Evolutionary conservation across 2,888 invertebrate species (phyloP).

Genomic region (Esperia sulphurella): DNA sequence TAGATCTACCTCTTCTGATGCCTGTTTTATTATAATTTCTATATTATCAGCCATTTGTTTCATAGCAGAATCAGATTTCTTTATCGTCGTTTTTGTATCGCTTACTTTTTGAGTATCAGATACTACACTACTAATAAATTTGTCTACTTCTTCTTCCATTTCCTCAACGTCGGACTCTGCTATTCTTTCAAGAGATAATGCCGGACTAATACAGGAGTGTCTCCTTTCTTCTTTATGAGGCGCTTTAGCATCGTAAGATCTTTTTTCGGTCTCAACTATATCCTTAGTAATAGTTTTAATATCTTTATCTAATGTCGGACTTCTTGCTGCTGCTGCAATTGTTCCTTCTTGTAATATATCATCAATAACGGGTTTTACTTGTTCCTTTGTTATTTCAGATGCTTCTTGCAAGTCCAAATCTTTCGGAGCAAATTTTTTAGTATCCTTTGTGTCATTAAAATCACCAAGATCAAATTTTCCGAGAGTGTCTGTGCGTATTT

Average conservation of each 20-base stretch:
- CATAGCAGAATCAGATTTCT: conserved; percentile 73
- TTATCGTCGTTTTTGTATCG: conserved; percentile 42
- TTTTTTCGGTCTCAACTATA: conserved; percentile 58
- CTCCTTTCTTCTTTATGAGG: conserved; percentile 68
- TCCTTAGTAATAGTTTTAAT: conserved; percentile 57
- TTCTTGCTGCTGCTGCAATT: conserved; percentile 55
- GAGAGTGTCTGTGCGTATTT: conserved; percentile 64
- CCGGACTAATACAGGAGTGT: conserved; percentile 72
- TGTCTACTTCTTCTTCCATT: conserved; percentile 62
- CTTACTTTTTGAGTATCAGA: conserved; percentile 22
- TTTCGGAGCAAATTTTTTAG: conserved; percentile 41
- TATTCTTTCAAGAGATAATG: conserved; percentile 68
- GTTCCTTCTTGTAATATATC: conserved; percentile 66
- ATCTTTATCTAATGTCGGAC: conserved; percentile 62
- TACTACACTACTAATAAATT: conserved; percentile 20
- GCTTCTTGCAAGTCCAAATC: conserved; percentile 44
- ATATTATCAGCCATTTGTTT: conserved; percentile 76
- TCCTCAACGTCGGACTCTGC: conserved; percentile 68
- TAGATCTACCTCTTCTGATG: conserved; percentile 66
- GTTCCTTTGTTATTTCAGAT: conserved; percentile 61
- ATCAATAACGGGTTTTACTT: conserved; percentile 65
- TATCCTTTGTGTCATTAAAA: conserved; percentile 36
- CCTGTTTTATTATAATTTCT: conserved; percentile 73
- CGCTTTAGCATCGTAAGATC: conserved; percentile 70
- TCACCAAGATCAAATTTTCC: conserved; percentile 54